These are phyloP conservation scores for Drosophila siamana DNA, from an alignment of 2,888 invertebrate genomes.

Conservation along the genomic window DNA sequence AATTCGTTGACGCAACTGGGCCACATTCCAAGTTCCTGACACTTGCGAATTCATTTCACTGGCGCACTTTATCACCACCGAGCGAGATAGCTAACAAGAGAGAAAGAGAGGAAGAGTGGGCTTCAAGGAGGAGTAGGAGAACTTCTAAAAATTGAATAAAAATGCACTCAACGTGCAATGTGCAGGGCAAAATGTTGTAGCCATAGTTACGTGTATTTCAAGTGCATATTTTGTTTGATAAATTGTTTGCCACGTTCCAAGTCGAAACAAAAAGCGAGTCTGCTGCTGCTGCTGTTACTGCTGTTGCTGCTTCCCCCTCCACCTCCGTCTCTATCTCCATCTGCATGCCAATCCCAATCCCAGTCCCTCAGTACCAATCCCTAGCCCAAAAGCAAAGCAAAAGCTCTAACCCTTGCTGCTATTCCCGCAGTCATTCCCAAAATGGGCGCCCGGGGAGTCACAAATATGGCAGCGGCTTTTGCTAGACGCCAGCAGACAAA, in stretches of 20 bases:
- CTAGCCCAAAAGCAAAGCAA: conserved; percentile 14
- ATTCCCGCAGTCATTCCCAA: conserved; percentile 34
- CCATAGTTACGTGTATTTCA: conserved; percentile 69
- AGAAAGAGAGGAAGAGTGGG: too few species aligned
- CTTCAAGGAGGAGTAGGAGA: not conserved
- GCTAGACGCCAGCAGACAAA: conserved; percentile 55
- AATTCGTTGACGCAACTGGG: conserved; percentile 68
- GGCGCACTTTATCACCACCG: conserved; percentile 62
- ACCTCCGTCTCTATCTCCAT: not conserved
- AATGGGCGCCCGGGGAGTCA: conserved; percentile 74
- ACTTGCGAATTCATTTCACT: conserved; percentile 75
- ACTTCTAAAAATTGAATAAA: conserved; percentile 60
- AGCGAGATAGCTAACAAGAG: not conserved
- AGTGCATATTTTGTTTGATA: conserved; percentile 79
- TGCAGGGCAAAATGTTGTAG: conserved; percentile 38
- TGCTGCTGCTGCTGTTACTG: not conserved
- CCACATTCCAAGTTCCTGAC: conserved; percentile 63
- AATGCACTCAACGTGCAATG: conserved; percentile 67
- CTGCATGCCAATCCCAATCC: not conserved
- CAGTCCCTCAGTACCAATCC: conserved; percentile 3
- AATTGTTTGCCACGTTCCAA: conserved; percentile 71
- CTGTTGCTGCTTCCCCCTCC: not conserved
- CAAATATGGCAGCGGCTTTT: conserved; percentile 75
- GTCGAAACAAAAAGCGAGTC: conserved; percentile 56
- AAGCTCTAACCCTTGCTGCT: conserved; percentile 4